Percentiles rank a stretch among this genome's conserved stretches.
Evolutionary conservation across 2,797 vertebrate species (phyloP).

Genomic region (Masticophis lateralis): DNA sequence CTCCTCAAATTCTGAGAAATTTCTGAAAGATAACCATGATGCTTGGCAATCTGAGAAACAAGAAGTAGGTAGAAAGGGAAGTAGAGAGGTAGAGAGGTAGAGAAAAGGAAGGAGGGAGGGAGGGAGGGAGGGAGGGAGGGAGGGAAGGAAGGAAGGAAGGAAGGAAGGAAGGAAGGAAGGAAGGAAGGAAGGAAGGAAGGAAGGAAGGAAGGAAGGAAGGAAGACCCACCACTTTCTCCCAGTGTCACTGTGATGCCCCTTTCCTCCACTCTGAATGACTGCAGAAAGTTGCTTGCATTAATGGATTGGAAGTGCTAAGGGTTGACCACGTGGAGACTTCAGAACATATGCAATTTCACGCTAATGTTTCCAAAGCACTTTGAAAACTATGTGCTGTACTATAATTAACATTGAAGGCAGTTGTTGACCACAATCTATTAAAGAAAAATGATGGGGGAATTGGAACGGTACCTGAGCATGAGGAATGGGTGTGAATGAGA

Average conservation of each 20-base stretch:
- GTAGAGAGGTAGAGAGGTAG: no score
- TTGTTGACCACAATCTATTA: background rate
- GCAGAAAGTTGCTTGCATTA: background rate
- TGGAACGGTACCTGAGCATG: background rate
- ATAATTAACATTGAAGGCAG: background rate
- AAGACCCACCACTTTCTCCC: no score
- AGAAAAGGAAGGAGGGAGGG: no score
- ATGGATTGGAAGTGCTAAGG: background rate
- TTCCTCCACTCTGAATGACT: background rate
- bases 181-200: no score
- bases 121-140: no score
- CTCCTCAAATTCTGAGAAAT: no score
- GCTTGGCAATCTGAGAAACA: no score
- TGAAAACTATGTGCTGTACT: background rate
- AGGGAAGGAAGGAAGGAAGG: rapidly evolving
- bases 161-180: no score
- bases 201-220: no score
- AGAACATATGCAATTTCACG: background rate
- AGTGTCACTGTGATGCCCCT: no score
- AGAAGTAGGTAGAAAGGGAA: no score
- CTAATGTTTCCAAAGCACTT: background rate
- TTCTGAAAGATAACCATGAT: no score
- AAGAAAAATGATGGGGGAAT: background rate
- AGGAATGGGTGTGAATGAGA: background rate
- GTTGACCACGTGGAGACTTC: background rate